Evolutionary conservation across 2,797 vertebrate genomes (phyloP).

Genomic region (Basileuterus tristriatus): DNA sequence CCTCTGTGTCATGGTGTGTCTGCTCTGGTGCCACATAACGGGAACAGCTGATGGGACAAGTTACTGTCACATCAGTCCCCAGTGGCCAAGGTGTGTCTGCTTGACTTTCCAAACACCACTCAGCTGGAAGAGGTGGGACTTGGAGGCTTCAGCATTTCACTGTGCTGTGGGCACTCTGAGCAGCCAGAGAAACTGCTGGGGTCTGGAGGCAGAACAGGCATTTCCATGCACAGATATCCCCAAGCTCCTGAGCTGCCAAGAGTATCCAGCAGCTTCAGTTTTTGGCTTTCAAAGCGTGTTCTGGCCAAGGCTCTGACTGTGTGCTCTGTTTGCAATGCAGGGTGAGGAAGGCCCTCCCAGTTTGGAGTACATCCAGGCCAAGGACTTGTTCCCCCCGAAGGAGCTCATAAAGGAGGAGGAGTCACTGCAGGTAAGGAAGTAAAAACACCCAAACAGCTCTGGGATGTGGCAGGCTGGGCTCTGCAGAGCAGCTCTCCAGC

Average conservation of each 20-base stretch:
- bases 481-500: neutral
- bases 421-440: slow-evolving; percentile 88
- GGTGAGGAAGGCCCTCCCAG: slow-evolving; percentile 99
- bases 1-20: neutral
- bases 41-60: neutral
- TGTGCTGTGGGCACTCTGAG: neutral
- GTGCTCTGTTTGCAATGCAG: slow-evolving; percentile 74
- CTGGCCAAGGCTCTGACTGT: neutral
- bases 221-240: neutral
- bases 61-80: neutral
- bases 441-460: neutral
- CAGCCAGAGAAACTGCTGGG: neutral
- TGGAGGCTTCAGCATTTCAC: neutral
- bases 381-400: slow-evolving; percentile 98
- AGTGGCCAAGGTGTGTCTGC: neutral
- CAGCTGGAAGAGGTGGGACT: neutral
- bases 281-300: neutral
- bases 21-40: neutral
- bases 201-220: neutral
- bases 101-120: neutral
- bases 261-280: neutral
- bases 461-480: neutral
- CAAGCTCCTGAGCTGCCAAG: neutral
- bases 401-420: slow-evolving; percentile 98
- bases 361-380: slow-evolving; percentile 99